These are phyloP conservation scores for Alentia gelatinosa DNA, from an alignment of 2,888 invertebrate genomes.

Conservation along the genomic window DNA sequence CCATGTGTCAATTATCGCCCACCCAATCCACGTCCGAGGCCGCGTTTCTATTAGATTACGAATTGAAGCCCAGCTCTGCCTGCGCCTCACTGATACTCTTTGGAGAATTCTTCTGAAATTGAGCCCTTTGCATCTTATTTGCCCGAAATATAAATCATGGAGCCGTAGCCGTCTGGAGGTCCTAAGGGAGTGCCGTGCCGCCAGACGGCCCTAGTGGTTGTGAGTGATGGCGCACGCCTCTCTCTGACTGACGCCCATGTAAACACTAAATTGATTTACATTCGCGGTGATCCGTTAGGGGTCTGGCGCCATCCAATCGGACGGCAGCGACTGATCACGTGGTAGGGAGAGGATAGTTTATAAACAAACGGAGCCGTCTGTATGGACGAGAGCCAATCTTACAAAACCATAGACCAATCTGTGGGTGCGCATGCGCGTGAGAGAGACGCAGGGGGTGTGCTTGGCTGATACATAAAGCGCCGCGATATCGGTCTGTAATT, in stretches of 20 bases:
- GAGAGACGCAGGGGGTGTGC: background rate
- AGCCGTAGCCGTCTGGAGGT: background rate
- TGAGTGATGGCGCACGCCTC: background rate
- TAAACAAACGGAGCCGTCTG: background rate
- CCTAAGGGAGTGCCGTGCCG: no score
- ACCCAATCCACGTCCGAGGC: no score
- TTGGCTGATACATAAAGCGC: background rate
- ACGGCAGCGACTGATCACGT: background rate
- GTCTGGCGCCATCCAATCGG: background rate
- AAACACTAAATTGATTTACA: slow-evolving; percentile 12
- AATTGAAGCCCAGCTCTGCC: no score
- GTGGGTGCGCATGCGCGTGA: background rate
- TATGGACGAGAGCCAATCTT: background rate
- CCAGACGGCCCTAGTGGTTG: no score
- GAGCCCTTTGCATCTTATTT: background rate
- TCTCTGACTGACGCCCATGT: background rate
- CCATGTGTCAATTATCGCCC: no score
- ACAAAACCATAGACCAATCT: background rate
- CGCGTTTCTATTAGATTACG: no score
- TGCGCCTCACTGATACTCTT: background rate
- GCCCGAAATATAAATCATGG: background rate
- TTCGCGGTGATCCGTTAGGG: background rate
- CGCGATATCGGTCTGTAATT: background rate
- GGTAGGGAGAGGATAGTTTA: background rate
- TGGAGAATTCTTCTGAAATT: background rate